Evolutionary conservation across 2,113 vertebrate genomes (phyloP).

Genomic region (Hippocampus barbouri): DNA sequence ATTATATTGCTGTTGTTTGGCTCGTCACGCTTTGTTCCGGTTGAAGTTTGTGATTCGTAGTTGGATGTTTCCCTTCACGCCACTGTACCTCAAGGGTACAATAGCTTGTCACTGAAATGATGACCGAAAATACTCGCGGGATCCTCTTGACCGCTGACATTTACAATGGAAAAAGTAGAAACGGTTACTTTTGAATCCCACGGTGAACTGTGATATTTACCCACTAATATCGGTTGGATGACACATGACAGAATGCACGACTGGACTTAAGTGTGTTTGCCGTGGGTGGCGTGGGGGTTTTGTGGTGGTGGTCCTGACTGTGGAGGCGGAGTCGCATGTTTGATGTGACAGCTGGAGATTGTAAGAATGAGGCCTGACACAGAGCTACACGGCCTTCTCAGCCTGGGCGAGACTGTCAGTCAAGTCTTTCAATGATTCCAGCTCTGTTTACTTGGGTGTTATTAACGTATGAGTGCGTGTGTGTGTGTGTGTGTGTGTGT

Average conservation of each 20-base stretch:
- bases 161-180: no score
- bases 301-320: conserved; percentile 21
- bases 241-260: conserved; percentile 16
- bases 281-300: conserved; percentile 8
- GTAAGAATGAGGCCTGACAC: conserved; percentile 74
- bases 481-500: conserved; percentile 14
- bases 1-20: no score
- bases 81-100: no score
- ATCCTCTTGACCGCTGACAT: no score
- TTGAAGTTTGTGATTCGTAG: no score
- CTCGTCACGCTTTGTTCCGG: no score
- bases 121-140: no score
- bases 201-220: conserved; percentile 5
- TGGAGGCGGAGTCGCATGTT: conserved; percentile 55
- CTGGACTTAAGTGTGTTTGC: conserved; percentile 21
- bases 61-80: no score
- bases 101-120: no score
- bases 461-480: conserved; percentile 41
- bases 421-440: conserved; percentile 53
- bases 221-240: conserved; percentile 3
- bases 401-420: conserved; percentile 64
- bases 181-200: background rate
- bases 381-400: conserved; percentile 47
- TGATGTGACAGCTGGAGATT: conserved; percentile 78
- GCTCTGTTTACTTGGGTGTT: conserved; percentile 62